Conservation (phyloP, 2,888 invertebrate genomes). For the Aspidiotus rigidus region DNA sequence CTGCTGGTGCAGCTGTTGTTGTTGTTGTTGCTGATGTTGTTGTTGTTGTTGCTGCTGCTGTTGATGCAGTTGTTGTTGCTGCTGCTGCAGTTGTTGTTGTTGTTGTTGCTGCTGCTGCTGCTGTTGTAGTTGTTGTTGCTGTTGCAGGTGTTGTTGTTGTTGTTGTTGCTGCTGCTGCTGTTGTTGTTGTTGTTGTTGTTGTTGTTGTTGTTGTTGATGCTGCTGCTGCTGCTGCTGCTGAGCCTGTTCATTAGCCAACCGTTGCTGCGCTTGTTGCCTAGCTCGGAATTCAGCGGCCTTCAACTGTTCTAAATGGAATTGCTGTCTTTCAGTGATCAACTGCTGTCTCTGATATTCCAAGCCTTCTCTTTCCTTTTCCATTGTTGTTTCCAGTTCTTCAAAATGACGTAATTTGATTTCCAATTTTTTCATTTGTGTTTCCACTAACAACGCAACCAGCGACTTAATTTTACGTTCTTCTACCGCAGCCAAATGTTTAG, state of each 20-base stretch:
- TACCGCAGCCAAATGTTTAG: slow-evolving; percentile 95
- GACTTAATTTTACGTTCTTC: slow-evolving; percentile 98
- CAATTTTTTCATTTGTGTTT: slow-evolving; percentile 99
- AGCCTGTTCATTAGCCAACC: slow-evolving; percentile 44
- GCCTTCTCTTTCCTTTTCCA: slow-evolving; percentile 74
- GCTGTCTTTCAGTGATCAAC: slow-evolving; percentile 90
- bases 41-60: too few species aligned
- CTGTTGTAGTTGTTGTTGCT: too few species aligned
- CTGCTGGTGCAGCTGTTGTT: too few species aligned
- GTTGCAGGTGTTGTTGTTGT: neutral
- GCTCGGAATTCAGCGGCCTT: slow-evolving; percentile 96
- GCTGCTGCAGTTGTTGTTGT: neutral
- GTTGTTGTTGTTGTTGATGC: neutral
- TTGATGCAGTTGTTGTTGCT: too few species aligned
- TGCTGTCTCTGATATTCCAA: slow-evolving; percentile 97
- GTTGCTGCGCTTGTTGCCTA: slow-evolving; percentile 86
- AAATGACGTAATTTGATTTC: slow-evolving; percentile 98
- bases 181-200: neutral
- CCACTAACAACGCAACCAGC: slow-evolving; percentile 90
- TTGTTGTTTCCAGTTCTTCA: slow-evolving; percentile 92
- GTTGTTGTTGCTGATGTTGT: too few species aligned
- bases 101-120: too few species aligned
- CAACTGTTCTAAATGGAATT: slow-evolving; percentile 95
- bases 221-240: slow-evolving; percentile 16
- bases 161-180: neutral